These are phyloP conservation scores for Pseudochromis fuscus DNA, from an alignment of 2,797 vertebrate species.

Conservation along the genomic window DNA sequence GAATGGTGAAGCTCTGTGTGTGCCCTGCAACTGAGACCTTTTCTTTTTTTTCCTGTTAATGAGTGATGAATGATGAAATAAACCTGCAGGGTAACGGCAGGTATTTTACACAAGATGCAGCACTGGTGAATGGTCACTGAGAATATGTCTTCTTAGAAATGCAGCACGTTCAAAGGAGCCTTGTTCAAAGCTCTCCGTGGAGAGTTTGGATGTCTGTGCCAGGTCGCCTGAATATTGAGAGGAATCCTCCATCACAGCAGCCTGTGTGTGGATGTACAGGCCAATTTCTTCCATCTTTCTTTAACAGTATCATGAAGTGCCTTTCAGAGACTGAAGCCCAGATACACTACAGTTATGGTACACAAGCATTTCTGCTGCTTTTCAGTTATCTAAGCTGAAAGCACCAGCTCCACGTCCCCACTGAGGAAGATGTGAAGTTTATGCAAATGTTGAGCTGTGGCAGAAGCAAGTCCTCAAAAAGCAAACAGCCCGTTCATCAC, in stretches of 20 bases:
- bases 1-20: background rate
- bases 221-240: slow-evolving; percentile 9
- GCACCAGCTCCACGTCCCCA: too few relatives aligned
- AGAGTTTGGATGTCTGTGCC: slow-evolving; percentile 36
- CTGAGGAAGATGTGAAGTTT: slow-evolving; percentile 11
- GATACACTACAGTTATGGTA: slow-evolving; percentile 1
- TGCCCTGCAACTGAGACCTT: slow-evolving; percentile 15
- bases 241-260: slow-evolving; percentile 19
- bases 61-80: slow-evolving; percentile 33
- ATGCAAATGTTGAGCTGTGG: background rate
- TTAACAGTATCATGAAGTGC: slow-evolving; percentile 12
- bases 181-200: slow-evolving; percentile 2
- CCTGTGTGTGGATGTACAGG: slow-evolving; percentile 16
- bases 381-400: background rate
- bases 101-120: slow-evolving; percentile 21
- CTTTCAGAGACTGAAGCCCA: slow-evolving; percentile 28
- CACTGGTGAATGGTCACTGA: slow-evolving; percentile 1
- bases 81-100: slow-evolving; percentile 16
- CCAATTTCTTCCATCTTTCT: slow-evolving; percentile 1
- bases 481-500: slow-evolving; percentile 7
- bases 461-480: slow-evolving; percentile 8
- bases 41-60: slow-evolving; percentile 4
- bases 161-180: slow-evolving; percentile 48
- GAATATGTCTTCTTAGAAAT: slow-evolving; percentile 38
- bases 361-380: slow-evolving; percentile 2